Conservation (phyloP, 1,140 invertebrate genomes). For the Acyrthosiphon pisum region DNA sequence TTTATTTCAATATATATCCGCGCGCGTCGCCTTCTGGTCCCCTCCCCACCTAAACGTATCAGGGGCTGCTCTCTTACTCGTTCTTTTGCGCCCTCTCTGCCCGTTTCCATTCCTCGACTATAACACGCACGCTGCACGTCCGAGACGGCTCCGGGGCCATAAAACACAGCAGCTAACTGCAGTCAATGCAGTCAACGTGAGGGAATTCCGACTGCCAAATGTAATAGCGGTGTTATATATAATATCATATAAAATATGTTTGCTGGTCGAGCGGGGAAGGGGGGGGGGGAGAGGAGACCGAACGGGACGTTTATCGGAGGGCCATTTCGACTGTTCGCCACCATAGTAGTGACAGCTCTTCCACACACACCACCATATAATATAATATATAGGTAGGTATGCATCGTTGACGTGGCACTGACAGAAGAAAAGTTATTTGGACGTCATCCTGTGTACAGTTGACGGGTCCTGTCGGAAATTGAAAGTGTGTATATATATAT, state of each 20-base stretch:
- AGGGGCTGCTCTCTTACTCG: neutral
- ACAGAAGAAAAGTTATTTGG: neutral
- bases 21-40: neutral
- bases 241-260: neutral
- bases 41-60: neutral
- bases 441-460: neutral
- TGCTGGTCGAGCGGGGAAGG: neutral
- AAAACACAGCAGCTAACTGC: slow-evolving; percentile 1
- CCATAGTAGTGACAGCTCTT: neutral
- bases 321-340: neutral
- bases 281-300: too few species aligned
- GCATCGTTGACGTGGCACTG: neutral
- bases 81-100: neutral
- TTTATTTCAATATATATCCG: slow-evolving; percentile 47
- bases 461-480: neutral
- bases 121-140: slow-evolving; percentile 2
- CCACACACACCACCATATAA: too few species aligned
- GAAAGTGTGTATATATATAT: neutral
- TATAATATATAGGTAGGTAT: too few species aligned
- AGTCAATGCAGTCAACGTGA: neutral
- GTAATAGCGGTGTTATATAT: neutral
- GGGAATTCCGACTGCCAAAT: neutral
- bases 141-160: neutral
- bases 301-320: neutral
- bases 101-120: neutral